These are phyloP conservation scores for Blastobasis lacticolella DNA, from an alignment of 2,888 invertebrate genomes.

Conservation along the genomic window DNA sequence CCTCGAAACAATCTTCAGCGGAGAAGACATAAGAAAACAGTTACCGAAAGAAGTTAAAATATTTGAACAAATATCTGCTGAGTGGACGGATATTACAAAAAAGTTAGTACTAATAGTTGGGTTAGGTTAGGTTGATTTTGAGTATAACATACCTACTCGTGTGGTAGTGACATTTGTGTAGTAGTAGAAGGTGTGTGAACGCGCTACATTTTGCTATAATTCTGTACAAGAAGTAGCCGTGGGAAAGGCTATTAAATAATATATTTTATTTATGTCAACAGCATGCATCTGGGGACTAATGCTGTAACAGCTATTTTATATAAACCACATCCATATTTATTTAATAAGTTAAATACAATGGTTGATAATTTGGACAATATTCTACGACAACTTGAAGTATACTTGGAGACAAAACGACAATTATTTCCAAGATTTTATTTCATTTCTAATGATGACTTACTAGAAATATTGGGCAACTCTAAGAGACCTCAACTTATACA, in stretches of 20 bases:
- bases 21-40: conserved; percentile 91
- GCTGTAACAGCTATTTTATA: conserved; percentile 78
- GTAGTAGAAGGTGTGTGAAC: background rate
- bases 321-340: conserved; percentile 75
- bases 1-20: conserved; percentile 90
- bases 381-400: conserved; percentile 87
- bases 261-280: conserved; percentile 17
- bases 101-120: conserved; percentile 41
- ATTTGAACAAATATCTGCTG: conserved; percentile 81
- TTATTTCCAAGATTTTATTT: conserved; percentile 86
- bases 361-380: conserved; percentile 85
- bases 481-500: conserved; percentile 88
- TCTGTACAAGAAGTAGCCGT: background rate
- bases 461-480: conserved; percentile 90
- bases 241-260: background rate
- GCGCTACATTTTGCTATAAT: background rate
- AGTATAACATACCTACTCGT: too few species aligned
- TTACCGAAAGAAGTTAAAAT: conserved; percentile 83
- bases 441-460: conserved; percentile 78
- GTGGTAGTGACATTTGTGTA: background rate
- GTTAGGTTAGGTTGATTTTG: too few species aligned
- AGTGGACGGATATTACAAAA: conserved; percentile 80
- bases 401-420: conserved; percentile 91
- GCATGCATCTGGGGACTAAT: conserved; percentile 69
- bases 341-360: conserved; percentile 81